Conservation (phyloP, 2,888 invertebrate species). For the Sicus ferrugineus region DNA sequence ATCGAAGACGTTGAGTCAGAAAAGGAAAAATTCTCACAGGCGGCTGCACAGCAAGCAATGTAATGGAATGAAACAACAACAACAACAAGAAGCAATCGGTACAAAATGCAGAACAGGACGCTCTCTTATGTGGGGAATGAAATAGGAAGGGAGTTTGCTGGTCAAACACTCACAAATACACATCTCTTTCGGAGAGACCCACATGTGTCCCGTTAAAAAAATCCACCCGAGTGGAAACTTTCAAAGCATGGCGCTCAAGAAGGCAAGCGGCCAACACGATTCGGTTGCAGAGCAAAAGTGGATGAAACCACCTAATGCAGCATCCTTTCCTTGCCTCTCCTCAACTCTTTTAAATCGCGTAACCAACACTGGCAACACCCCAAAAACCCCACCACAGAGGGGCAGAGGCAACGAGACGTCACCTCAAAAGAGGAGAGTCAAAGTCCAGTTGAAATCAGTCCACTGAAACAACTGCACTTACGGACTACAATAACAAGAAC, state of each 20-base stretch:
- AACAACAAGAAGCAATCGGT: too few species aligned
- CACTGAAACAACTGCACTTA: too few species aligned
- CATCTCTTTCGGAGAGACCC: background rate
- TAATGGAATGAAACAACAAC: background rate
- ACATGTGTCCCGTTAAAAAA: background rate
- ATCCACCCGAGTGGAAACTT: background rate
- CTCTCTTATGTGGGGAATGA: background rate
- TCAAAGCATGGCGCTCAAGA: background rate
- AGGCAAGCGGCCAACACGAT: conserved; percentile 6
- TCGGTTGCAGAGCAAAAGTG: background rate
- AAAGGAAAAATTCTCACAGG: background rate
- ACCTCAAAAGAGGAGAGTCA: background rate
- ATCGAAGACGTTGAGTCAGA: background rate
- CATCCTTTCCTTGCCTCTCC: conserved; percentile 5
- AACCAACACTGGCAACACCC: background rate
- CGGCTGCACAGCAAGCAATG: background rate
- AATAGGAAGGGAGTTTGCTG: background rate
- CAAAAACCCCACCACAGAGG: background rate
- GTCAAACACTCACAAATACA: background rate
- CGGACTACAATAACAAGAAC: background rate
- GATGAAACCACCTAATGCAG: background rate
- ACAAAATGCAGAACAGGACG: background rate
- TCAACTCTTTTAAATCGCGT: background rate
- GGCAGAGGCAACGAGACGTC: background rate
- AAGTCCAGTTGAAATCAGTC: background rate